phyloP scores from a whole-genome alignment of 2,113 vertebrate species.

The Tachysurus vachellii region DNA sequence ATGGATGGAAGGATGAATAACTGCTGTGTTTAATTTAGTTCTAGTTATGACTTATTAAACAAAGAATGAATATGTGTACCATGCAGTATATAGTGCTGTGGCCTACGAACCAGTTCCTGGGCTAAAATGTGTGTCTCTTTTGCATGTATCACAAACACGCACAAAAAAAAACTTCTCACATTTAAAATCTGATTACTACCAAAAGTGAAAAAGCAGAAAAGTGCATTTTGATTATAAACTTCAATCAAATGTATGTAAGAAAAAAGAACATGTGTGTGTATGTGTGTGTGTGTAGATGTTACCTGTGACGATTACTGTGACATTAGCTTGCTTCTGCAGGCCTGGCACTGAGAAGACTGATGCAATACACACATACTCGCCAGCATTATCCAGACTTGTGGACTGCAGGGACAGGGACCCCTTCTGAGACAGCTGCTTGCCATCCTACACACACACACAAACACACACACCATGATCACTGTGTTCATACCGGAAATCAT shows the following conservation, averaged over 20 bases:
- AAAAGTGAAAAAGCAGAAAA: no score
- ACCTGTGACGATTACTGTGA: constrained; percentile 80
- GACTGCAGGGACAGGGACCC: constrained; percentile 62
- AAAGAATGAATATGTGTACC: neutral
- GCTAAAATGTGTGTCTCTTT: neutral
- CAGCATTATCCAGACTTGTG: constrained; percentile 65
- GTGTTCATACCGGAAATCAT: neutral
- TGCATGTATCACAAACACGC: neutral
- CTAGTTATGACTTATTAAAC: neutral
- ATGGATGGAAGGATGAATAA: neutral
- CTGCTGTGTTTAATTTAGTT: neutral
- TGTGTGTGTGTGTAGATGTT: constrained; percentile 11
- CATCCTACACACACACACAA: constrained; percentile 62
- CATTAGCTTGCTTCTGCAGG: constrained; percentile 61
- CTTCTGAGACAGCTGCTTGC: constrained; percentile 59
- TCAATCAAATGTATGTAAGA: no score
- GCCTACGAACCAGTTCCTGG: neutral
- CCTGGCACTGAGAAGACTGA: constrained; percentile 72
- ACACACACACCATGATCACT: neutral
- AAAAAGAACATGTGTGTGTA: neutral
- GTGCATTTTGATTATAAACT: no score
- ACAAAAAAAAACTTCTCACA: neutral
- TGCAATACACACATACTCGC: constrained; percentile 78
- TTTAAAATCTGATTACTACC: no score
- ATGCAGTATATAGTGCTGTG: neutral